Evolutionary conservation across 2,888 invertebrate genomes (phyloP).

Genomic region (Drosophila kambysellisi): DNA sequence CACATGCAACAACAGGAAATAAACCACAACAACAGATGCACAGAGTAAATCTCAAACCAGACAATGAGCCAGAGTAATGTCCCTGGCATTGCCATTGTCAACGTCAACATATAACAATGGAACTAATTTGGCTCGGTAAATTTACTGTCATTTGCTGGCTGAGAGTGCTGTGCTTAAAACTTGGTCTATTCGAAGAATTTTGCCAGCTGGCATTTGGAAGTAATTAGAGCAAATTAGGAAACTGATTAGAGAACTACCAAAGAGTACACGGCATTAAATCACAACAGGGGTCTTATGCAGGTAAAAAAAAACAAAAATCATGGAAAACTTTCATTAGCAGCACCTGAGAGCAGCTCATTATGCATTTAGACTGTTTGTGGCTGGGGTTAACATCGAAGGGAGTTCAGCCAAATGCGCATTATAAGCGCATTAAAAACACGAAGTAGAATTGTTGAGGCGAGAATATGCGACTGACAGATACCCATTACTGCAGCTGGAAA

Average conservation of each 20-base stretch:
- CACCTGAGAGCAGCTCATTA: slow-evolving; percentile 51
- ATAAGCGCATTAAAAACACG: slow-evolving; percentile 51
- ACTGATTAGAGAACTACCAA: slow-evolving; percentile 50
- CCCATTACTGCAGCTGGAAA: background rate
- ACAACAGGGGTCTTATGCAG: slow-evolving; percentile 1
- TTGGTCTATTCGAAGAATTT: slow-evolving; percentile 18
- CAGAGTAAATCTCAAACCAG: slow-evolving; percentile 6
- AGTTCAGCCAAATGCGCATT: slow-evolving; percentile 30
- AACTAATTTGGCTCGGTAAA: slow-evolving; percentile 58
- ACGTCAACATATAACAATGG: slow-evolving; percentile 60
- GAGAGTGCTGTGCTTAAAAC: slow-evolving; percentile 12
- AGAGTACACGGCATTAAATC: slow-evolving; percentile 11
- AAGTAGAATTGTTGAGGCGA: background rate
- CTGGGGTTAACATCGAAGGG: background rate
- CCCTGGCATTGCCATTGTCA: slow-evolving; percentile 22
- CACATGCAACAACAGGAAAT: slow-evolving; percentile 34
- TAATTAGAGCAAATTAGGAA: slow-evolving; percentile 69
- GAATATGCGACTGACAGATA: background rate
- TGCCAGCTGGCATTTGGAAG: slow-evolving; percentile 40
- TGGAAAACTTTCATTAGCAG: slow-evolving; percentile 45
- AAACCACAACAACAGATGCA: slow-evolving; percentile 1
- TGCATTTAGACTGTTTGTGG: slow-evolving; percentile 24
- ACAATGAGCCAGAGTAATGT: slow-evolving; percentile 14
- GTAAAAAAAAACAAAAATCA: background rate
- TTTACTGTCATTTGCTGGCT: background rate